phyloP scores from a whole-genome alignment of 2,797 vertebrate genomes.

The Sebastes goodei region DNA sequence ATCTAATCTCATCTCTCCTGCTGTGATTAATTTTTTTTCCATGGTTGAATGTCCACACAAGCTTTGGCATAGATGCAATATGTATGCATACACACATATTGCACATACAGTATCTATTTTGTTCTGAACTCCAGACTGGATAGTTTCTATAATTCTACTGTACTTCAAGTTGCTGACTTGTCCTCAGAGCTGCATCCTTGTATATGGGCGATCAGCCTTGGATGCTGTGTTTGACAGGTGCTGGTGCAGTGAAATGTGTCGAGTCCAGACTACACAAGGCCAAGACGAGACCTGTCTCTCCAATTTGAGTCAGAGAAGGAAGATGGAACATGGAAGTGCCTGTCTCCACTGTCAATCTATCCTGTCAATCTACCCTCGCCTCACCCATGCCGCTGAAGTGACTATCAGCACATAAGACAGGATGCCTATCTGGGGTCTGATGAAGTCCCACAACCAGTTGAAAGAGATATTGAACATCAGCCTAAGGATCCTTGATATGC shows the following conservation, averaged over 20 bases:
- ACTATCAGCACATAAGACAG: constrained; percentile 42
- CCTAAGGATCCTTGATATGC: constrained; percentile 15
- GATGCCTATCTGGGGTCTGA: not conserved
- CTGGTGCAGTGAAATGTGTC: constrained; percentile 56
- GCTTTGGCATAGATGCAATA: not conserved
- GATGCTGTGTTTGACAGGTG: constrained; percentile 57
- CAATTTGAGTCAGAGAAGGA: constrained; percentile 43
- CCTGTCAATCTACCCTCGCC: constrained; percentile 53
- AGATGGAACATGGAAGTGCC: constrained; percentile 61
- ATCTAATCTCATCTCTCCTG: constrained; percentile 2
- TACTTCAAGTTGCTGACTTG: constrained; percentile 14
- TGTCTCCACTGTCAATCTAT: constrained; percentile 62
- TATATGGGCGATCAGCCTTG: constrained; percentile 28
- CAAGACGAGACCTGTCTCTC: constrained; percentile 54
- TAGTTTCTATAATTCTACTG: not conserved
- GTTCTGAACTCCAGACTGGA: not conserved
- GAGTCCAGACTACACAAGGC: constrained; percentile 47
- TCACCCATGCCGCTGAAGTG: constrained; percentile 29
- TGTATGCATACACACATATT: not conserved
- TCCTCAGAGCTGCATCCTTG: constrained; percentile 14
- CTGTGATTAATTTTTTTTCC: not conserved
- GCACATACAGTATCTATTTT: not conserved
- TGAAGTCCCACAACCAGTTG: constrained; percentile 21
- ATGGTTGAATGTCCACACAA: not conserved
- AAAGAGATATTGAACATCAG: constrained; percentile 23